Evolutionary conservation across 2,888 invertebrate genomes (phyloP), one percentile per base, ranked within the genome.

Genomic region (Mesochorus sp.): DNA sequence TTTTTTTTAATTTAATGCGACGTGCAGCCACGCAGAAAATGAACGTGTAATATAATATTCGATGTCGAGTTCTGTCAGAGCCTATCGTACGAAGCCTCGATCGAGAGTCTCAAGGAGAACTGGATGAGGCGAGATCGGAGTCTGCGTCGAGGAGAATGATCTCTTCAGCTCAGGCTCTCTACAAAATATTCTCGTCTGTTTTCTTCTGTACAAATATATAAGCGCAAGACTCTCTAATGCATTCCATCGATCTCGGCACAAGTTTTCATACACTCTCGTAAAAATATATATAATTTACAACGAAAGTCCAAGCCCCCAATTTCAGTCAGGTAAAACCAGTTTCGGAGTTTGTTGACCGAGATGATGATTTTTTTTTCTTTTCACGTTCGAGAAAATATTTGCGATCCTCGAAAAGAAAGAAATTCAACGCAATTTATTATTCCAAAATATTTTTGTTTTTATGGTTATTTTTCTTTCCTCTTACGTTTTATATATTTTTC

Each of bases 91-190:
- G 47, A 49, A 49, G 51, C 19, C 49, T 28, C 55, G 47, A 70
- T 76, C n/a, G 28, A n/a, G n/a, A n/a, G 21, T 57, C 31, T 70
- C 76, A 76, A 70, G 70, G 76, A 55, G 39, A 76, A 49, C 70
- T 24, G 57, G 55, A 70, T n/a, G 44, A 39, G 21, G 24, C 57
- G 49, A 49, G 64, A 55, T 19, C 49, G 19, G 49, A 28, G 26
- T 39, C 59, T 26, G 57, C 1, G 26, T 14, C 4, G 21, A 12
- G 44, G 37, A 42, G 55, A 31, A 31, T n/a, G 39, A 75, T 67
- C 44, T 44, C 70, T 21, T 21, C 21, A 19, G 53, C 19, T 12
- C 10, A n/a, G 10, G 4, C 14, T 28, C 39, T 24, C 14, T 12
- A 26, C 12, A 49, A 64, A 31, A 26, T 44, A n/a, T 59, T 57